Base-by-base conservation (phyloP, 1,140 invertebrate genomes). In the Fopius arisanus region DNA sequence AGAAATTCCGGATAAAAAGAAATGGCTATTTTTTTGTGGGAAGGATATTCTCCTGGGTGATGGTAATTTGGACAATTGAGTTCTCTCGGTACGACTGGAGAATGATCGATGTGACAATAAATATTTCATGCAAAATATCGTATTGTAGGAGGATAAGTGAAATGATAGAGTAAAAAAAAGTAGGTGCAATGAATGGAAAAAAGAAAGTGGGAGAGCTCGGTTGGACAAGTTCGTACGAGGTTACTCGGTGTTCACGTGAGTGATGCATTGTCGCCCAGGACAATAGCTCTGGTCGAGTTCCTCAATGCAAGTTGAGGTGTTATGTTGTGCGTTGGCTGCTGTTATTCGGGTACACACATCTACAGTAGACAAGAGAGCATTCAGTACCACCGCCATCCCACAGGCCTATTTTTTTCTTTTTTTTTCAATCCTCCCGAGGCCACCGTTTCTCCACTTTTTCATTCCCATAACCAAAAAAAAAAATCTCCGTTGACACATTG, bases 351-450 rank as follows among this genome's bases (percentile, higher is more conserved):
- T 40, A 40, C 12, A 40, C 37, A 40, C 37, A 40, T 40, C 5
- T n/a, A 51, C 43, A 6, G 19, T 51, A 51, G 43, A 62, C 54
- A 62, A 62, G 54, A 62, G 54, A 62, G 54, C 54, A 62, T 62
- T 62, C 54, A 62, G 26, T 62, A 19, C 23, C 23, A 14, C 21
- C 54, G 12, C 6, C 2, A 62, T 26, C 28, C 14, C 14, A 62
- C 21, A 5, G 28, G 26, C 12, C 54, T 28, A 7, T 23, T 6
- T 3, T 6, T 6, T 26, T 62, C 28, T 62, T 62, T 6, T 6
- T 26, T 62, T 62, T 62, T 62, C 12, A 28, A 14, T 23, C 26
- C 26, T 21, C 9, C 19, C 19, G 23, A n/a, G 23, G 3, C 26
- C 14, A 62, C 26, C 21, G 23, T 26, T 37, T 7, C 33, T 37